Evolutionary conservation across 1,140 invertebrate genomes (phyloP).

Genomic region (Drosophila eugracilis): DNA sequence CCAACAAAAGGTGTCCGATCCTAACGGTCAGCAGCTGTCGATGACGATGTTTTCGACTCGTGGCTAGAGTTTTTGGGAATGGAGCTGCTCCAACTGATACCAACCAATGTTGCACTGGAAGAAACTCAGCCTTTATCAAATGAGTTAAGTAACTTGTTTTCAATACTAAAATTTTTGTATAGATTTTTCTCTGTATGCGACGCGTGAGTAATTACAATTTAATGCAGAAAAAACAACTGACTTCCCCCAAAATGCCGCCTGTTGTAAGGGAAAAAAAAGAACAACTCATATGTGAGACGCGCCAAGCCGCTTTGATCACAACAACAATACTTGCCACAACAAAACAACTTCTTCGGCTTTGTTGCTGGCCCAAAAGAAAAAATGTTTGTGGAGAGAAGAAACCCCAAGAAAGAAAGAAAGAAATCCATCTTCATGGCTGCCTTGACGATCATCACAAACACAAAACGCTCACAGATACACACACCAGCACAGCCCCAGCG

Average conservation of each 20-base stretch:
- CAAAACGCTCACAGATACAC: slow-evolving; percentile 22
- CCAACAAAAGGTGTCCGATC: slow-evolving; percentile 37
- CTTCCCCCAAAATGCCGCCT: slow-evolving; percentile 9
- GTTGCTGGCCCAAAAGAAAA: slow-evolving; percentile 52
- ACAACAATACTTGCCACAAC: slow-evolving; percentile 83
- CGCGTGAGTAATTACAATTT: slow-evolving; percentile 77
- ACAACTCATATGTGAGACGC: slow-evolving; percentile 75
- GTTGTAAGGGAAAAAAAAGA: slow-evolving; percentile 34
- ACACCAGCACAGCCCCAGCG: background rate
- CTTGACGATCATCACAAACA: slow-evolving; percentile 60
- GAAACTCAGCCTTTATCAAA: too few relatives aligned
- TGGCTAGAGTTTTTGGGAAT: slow-evolving; percentile 21
- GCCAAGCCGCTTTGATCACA: slow-evolving; percentile 82
- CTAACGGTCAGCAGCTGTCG: slow-evolving; percentile 68
- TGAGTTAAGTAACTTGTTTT: too few relatives aligned
- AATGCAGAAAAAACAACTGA: slow-evolving; percentile 61
- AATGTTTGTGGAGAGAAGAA: slow-evolving; percentile 42
- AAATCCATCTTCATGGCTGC: slow-evolving; percentile 77
- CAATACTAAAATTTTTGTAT: background rate
- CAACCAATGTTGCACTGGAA: too few relatives aligned
- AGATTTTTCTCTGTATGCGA: background rate
- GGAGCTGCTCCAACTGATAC: slow-evolving; percentile 15
- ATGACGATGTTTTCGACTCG: slow-evolving; percentile 13
- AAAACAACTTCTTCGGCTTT: slow-evolving; percentile 82
- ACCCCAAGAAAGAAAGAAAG: slow-evolving; percentile 56